A percentile compares a stretch with the other conserved stretches of the same genome.
Conservation (phyloP, 2,888 invertebrate genomes). For the Noctua comes region DNA sequence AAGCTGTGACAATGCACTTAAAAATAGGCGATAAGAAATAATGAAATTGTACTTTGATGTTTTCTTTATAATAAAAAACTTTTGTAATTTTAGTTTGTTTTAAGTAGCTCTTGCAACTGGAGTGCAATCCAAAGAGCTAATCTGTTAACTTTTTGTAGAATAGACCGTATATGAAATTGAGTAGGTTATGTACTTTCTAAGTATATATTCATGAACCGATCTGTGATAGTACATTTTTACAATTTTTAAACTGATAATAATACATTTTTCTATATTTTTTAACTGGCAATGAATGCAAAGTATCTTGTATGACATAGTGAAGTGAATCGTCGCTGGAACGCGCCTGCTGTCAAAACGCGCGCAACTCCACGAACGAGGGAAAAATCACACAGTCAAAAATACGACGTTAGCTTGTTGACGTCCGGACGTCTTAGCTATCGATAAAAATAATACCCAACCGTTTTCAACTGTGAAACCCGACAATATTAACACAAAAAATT, state of each 20-base stretch:
- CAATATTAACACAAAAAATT: constrained; percentile 55
- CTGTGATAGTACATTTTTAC: background rate
- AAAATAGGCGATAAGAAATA: constrained; percentile 61
- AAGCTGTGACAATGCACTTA: constrained; percentile 80
- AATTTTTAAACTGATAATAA: background rate
- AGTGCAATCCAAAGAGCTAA: background rate
- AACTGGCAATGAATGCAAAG: background rate
- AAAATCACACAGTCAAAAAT: constrained; percentile 65
- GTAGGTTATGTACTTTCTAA: background rate
- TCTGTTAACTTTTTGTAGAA: background rate
- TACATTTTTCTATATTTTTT: background rate
- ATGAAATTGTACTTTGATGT: background rate
- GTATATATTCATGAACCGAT: background rate
- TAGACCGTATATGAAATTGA: background rate
- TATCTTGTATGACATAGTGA: background rate
- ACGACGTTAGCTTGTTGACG: constrained; percentile 52
- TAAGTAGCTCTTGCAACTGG: background rate
- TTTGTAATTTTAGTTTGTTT: background rate
- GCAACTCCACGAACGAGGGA: constrained; percentile 66
- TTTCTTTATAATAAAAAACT: background rate
- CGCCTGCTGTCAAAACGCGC: constrained; percentile 52
- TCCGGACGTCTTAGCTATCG: constrained; percentile 47
- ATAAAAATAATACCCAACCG: constrained; percentile 54
- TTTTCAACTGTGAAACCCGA: constrained; percentile 52
- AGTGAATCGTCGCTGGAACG: constrained; percentile 53